These are phyloP conservation scores for Drosophila santomea DNA, from an alignment of 1,140 invertebrate species.

Conservation along the genomic window DNA sequence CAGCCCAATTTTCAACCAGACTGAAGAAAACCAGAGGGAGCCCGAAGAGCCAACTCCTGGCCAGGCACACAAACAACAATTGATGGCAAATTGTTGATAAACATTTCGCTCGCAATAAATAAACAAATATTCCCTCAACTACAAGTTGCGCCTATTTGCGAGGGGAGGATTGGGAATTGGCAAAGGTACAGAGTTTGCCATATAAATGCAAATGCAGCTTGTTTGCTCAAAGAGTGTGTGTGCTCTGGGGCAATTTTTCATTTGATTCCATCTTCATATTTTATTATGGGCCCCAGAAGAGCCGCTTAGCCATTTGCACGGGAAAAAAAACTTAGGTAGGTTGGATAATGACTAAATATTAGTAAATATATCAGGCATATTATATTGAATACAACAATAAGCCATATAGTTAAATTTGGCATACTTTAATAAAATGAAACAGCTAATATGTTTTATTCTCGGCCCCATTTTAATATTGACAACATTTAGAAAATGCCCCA, in stretches of 20 bases:
- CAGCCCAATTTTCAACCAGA: constrained; percentile 13
- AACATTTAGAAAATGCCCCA: rapidly evolving
- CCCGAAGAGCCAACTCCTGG: constrained; percentile 22
- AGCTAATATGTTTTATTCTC: neutral
- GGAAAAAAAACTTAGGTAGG: neutral
- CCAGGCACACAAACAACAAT: constrained; percentile 59
- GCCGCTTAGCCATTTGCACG: constrained; percentile 16
- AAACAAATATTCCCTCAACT: constrained; percentile 75
- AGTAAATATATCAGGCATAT: neutral
- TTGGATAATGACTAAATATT: neutral
- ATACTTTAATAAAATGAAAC: neutral
- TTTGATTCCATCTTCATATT: constrained; percentile 84
- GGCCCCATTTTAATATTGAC: too few relatives aligned
- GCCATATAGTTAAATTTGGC: too few relatives aligned
- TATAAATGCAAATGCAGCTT: constrained; percentile 79
- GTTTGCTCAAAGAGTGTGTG: constrained; percentile 62
- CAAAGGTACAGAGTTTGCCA: constrained; percentile 47
- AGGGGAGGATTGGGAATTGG: constrained; percentile 18
- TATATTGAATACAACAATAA: too few relatives aligned
- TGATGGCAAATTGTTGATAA: constrained; percentile 84
- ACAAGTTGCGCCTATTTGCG: constrained; percentile 66
- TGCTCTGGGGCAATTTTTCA: constrained; percentile 84
- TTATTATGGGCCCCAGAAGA: constrained; percentile 68
- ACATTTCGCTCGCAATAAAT: constrained; percentile 84
- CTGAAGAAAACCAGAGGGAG: constrained; percentile 2